Evolutionary conservation across 2,113 vertebrate genomes (phyloP).

Genomic region (Cynocephalus volans): DNA sequence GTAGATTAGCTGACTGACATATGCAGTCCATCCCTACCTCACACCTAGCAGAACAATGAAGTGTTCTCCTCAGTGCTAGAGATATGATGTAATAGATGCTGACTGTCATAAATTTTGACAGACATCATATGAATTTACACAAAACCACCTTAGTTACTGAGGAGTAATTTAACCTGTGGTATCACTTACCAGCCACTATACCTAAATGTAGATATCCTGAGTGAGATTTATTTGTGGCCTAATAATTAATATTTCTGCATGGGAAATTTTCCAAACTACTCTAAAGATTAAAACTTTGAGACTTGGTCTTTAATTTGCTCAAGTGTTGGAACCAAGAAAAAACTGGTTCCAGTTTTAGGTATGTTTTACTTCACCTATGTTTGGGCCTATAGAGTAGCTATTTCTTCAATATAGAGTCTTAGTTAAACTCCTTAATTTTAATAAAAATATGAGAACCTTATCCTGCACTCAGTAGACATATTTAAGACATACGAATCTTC

Average conservation of each 20-base stretch:
- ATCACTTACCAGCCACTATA: background rate
- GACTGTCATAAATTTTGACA: constrained; percentile 11
- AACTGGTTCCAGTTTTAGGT: background rate
- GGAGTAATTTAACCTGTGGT: background rate
- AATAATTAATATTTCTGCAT: background rate
- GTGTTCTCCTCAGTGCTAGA: background rate
- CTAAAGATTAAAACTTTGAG: background rate
- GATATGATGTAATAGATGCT: background rate
- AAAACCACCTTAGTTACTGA: constrained; percentile 5
- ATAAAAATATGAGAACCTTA: constrained; percentile 18
- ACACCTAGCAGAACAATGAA: background rate
- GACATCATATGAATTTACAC: background rate
- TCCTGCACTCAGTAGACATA: background rate
- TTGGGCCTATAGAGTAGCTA: background rate
- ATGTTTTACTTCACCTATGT: background rate
- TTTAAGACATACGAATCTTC: background rate
- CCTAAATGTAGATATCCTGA: background rate
- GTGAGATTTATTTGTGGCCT: background rate
- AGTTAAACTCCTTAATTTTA: background rate
- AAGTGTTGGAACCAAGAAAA: background rate
- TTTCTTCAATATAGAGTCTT: background rate
- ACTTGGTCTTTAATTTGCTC: background rate
- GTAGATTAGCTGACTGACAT: background rate
- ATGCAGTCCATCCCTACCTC: background rate
- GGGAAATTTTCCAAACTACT: background rate